Evolutionary conservation across 2,888 invertebrate species (phyloP).

Genomic region (Pristionchus fissidentatus): DNA sequence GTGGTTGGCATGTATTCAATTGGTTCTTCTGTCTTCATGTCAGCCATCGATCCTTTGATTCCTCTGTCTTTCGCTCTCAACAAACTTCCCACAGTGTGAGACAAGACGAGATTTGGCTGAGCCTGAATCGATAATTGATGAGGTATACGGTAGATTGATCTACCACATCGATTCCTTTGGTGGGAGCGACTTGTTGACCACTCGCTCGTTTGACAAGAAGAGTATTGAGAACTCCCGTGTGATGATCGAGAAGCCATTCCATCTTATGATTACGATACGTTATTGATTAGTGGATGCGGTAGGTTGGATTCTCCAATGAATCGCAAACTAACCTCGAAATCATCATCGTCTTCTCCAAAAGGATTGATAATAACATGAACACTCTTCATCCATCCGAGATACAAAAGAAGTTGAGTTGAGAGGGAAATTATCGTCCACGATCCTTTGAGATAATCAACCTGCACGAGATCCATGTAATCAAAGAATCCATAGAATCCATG

Average conservation of each 20-base stretch:
- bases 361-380: conserved; percentile 47
- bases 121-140: not conserved
- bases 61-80: conserved; percentile 17
- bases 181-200: conserved; percentile 11
- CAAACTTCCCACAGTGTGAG: conserved; percentile 29
- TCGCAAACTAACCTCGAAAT: conserved; percentile 36
- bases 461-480: not conserved
- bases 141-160: not conserved
- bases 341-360: conserved; percentile 49
- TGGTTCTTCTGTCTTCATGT: conserved; percentile 6
- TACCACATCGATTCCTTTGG: not conserved
- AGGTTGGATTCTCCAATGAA: not conserved
- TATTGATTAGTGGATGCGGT: not conserved
- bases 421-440: not conserved
- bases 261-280: not conserved
- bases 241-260: conserved; percentile 37
- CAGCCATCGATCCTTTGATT: conserved; percentile 39
- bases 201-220: not conserved
- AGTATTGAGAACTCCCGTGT: conserved; percentile 15
- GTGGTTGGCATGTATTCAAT: conserved; percentile 6
- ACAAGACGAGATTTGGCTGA: conserved; percentile 14
- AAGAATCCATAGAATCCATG: not conserved
- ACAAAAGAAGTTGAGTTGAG: conserved; percentile 15
- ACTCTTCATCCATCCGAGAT: conserved; percentile 43
- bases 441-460: not conserved